A percentile compares a stretch with the other conserved stretches of the same genome.
Evolutionary conservation across 2,113 vertebrate genomes (phyloP).

Genomic region (Silurus meridionalis): DNA sequence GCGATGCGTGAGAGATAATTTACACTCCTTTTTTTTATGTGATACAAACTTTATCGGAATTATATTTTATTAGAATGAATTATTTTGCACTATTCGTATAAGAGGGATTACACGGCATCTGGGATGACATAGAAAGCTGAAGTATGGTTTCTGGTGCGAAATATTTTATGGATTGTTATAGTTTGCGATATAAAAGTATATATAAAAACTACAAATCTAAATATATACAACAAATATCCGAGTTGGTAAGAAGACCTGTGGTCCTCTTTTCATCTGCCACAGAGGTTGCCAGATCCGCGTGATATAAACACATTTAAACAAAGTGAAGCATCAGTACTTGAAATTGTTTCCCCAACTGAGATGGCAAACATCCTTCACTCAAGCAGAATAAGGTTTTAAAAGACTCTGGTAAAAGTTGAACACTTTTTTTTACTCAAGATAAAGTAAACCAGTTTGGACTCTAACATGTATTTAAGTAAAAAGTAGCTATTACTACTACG

Average conservation of each 20-base stretch:
- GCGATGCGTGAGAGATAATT: conserved; percentile 13
- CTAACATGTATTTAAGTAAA: too few species aligned
- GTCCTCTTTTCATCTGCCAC: background rate
- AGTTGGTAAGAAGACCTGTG: background rate
- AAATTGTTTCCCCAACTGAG: background rate
- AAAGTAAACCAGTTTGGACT: too few species aligned
- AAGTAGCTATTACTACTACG: too few species aligned
- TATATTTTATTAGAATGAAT: background rate
- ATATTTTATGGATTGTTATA: background rate
- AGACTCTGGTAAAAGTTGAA: too few species aligned
- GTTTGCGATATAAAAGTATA: background rate
- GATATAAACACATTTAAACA: background rate
- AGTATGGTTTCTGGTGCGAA: background rate
- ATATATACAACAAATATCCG: background rate
- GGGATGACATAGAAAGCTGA: background rate
- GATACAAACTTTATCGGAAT: background rate
- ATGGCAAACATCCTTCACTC: too few species aligned
- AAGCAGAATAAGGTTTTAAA: too few species aligned
- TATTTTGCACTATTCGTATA: background rate
- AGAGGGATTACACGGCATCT: background rate
- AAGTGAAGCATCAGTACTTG: background rate
- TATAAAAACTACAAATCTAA: too few species aligned
- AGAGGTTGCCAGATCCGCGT: background rate
- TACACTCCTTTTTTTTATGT: background rate
- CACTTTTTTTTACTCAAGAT: too few species aligned